Percentiles rank a stretch among this genome's conserved stretches.
phyloP scores from a whole-genome alignment of 1,140 invertebrate species.

The Ridgeia piscesae region DNA sequence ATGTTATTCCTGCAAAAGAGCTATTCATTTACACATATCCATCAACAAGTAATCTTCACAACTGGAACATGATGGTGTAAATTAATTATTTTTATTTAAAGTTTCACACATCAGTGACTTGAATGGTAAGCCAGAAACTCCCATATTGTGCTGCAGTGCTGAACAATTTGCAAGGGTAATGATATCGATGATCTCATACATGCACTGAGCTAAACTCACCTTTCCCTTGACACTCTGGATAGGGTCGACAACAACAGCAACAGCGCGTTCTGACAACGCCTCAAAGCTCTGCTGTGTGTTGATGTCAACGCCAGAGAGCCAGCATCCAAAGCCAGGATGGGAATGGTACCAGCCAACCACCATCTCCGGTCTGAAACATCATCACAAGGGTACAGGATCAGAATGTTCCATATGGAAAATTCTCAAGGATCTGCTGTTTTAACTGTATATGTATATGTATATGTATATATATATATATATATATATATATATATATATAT shows the following conservation, averaged over 20 bases:
- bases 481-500: no score
- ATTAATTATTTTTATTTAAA: not conserved
- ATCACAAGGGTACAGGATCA: not conserved
- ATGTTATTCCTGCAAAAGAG: not conserved
- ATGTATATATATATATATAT: no score
- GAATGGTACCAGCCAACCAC: slow-evolving; percentile 99
- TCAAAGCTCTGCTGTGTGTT: slow-evolving; percentile 99
- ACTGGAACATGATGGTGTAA: not conserved
- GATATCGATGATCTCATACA: no score
- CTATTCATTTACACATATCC: not conserved
- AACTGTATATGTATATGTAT: no score
- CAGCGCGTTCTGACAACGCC: slow-evolving; percentile 94
- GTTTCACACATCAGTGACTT: not conserved
- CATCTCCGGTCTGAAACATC: slow-evolving; percentile 82
- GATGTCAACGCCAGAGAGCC: slow-evolving; percentile 99
- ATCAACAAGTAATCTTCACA: not conserved
- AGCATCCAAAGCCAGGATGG: slow-evolving; percentile 99
- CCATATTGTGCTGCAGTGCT: not conserved
- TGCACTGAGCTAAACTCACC: slow-evolving; percentile 42
- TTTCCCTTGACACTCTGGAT: slow-evolving; percentile 98
- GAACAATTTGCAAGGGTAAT: not conserved
- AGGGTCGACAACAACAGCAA: slow-evolving; percentile 98
- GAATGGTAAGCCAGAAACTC: not conserved
- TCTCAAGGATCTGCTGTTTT: not conserved
- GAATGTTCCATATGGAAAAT: not conserved